Conservation (phyloP, 2,888 invertebrate genomes). For the Cryptocheilus praepositus region DNA sequence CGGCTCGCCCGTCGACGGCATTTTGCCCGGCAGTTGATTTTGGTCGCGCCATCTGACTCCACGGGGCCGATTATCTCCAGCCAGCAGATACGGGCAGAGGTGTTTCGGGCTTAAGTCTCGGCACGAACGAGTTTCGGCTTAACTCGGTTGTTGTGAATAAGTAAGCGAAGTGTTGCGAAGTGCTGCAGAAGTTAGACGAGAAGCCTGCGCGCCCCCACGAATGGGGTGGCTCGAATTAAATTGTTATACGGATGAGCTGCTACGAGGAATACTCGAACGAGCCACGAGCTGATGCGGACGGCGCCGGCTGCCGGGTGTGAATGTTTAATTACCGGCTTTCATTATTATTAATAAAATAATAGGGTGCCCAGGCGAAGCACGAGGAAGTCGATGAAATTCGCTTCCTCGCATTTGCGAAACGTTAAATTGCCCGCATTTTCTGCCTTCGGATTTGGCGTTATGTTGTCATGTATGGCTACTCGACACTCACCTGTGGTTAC, state of each 20-base stretch:
- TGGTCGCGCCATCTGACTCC: conserved; percentile 31
- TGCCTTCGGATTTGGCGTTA: too few relatives aligned
- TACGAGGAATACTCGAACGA: conserved; percentile 63
- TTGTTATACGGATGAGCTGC: conserved; percentile 72
- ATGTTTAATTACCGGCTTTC: conserved; percentile 67
- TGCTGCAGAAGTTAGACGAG: conserved; percentile 62
- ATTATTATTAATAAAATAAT: conserved; percentile 62
- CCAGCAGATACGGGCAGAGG: conserved; percentile 61
- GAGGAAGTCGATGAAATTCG: background rate
- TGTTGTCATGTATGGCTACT: too few relatives aligned
- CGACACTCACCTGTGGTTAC: conserved; percentile 88
- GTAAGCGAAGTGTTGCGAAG: conserved; percentile 73
- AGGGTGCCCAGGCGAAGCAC: background rate
- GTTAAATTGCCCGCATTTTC: too few relatives aligned
- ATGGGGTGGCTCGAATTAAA: conserved; percentile 70
- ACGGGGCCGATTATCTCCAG: conserved; percentile 63
- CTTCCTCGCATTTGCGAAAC: too few relatives aligned
- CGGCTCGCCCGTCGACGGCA: too few relatives aligned
- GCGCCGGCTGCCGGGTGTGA: conserved; percentile 56
- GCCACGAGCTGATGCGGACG: conserved; percentile 31
- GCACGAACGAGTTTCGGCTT: conserved; percentile 68
- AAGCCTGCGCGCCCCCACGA: conserved; percentile 34
- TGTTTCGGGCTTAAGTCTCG: conserved; percentile 61
- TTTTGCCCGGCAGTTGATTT: background rate
- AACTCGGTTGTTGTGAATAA: conserved; percentile 74